Evolutionary conservation across 2,797 vertebrate genomes (phyloP), one percentile per base, ranked within the genome.

Genomic region (Lepilemur septentrionalis): DNA sequence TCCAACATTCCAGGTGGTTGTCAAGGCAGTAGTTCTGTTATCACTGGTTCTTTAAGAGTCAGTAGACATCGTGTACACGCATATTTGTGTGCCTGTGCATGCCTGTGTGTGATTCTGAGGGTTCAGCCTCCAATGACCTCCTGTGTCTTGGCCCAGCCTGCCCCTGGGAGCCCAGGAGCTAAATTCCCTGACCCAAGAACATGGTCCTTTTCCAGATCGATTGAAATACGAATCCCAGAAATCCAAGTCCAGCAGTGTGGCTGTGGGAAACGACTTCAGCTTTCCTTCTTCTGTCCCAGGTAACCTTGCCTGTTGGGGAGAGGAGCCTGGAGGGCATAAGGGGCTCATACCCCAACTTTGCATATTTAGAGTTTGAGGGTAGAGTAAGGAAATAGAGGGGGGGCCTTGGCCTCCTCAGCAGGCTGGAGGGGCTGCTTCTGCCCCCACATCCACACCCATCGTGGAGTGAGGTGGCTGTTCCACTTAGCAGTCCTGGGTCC

Each of bases 141-240:
- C 52, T 28, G 13, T 3, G 1, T 86, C 23, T 86, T 61, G 7
- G 38, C 46, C 30, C 69, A 65, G 46, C 32, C 14, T 2, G 43
- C 28, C 5, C 23, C 67, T 1, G 2, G 59, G 63, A 50, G 30
- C 43, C 61, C 43, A n/a, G 35, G 80, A 81, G 4, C 48, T 93
- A 28, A 63, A 15, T 57, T 50, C 48, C 14, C 76, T 96, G 83
- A 95, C 43, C 28, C 14, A 4, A 0, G 43, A 97, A 85, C 9
- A 0, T 9, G 78, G 92, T 97, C 96, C 87, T 98, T 98, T 99
- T 99, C 98, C 99, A 99, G 99, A 99, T 99, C 99, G 99, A 97
- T 98, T 99, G 99, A 99, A 99, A 99, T 99, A 99, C 20, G 99
- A 99, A 97, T 99, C 99, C 96, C 99, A 99, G 99, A 99, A 99